Evolutionary conservation across 2,888 invertebrate species (phyloP), one percentile per base, ranked within the genome.

Genomic region (Cheilosia vernalis): DNA sequence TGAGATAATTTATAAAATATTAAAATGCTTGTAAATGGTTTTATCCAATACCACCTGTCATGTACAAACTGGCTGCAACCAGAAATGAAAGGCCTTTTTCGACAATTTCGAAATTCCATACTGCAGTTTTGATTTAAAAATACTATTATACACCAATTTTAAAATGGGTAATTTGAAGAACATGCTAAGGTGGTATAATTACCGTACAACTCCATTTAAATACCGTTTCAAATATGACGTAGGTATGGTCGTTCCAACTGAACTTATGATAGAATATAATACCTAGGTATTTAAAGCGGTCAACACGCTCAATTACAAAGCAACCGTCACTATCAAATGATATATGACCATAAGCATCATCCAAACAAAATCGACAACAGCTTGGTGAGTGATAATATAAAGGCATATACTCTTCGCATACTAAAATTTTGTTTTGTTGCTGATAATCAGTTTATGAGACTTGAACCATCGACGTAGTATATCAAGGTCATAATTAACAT

Each of bases 241-340:
- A n/a, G n/a, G n/a, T n/a, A 37, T 78, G 63, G 2, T 63, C 30
- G 2, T 37, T 19, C 42, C 56, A 56, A 42, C 2, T 15, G 1
- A 70, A 19, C 47, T 33, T 58, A 21, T 24, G 4, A n/a, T 70
- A 33, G 4, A 51, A 40, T 21, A 27, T 47, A 37, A 37, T 37
- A 2, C 69, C 37, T 37, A 49, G 3, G 6, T 60, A 58, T 21
- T 55, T 69, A 33, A 70, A 60, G 6, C 51, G 21, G 2, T 58
- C 58, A 58, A 58, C 69, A 19, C 30, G n/a, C 19, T 60, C 61
- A 19, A 51, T 72, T 61, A 13, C 2, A n/a, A 72, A 61, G n/a
- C 53, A 53, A 30, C 9, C 27, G 1, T 42, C 24, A 27, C n/a
- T n/a, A n/a, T n/a, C n/a, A n/a, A n/a, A n/a, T 44, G 19, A 6